Evolutionary conservation across 2,797 vertebrate species (phyloP).

Genomic region (Chelmon rostratus): DNA sequence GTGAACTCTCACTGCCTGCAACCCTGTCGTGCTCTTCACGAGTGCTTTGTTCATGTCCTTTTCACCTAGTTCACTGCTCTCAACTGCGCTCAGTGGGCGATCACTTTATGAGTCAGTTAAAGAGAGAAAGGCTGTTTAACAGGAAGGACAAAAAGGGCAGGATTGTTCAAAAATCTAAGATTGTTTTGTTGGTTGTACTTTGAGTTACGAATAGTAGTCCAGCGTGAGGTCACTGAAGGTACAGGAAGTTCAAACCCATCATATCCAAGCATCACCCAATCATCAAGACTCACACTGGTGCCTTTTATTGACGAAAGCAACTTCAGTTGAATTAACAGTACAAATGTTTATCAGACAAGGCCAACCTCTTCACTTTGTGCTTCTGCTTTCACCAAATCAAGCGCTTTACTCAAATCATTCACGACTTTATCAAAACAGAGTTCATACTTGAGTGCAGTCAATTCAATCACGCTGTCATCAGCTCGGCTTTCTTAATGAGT

Average conservation of each 20-base stretch:
- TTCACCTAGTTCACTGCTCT: neutral
- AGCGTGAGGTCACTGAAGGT: neutral
- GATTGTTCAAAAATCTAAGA: neutral
- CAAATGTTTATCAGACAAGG: neutral
- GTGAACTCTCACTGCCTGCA: neutral
- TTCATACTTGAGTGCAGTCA: neutral
- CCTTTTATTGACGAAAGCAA: neutral
- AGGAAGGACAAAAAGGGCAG: neutral
- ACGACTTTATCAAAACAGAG: neutral
- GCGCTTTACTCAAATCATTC: neutral
- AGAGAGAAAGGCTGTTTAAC: neutral
- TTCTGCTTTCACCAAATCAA: neutral
- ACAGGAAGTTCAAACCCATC: neutral
- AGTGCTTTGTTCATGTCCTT: constrained; percentile 3
- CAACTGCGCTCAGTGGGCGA: neutral
- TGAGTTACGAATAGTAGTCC: neutral
- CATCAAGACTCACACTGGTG: neutral
- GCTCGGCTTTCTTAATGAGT: constrained; percentile 11
- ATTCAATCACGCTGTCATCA: neutral
- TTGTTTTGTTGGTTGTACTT: neutral
- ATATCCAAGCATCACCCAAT: neutral
- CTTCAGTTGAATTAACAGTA: neutral
- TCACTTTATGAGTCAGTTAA: neutral
- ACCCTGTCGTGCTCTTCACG: neutral
- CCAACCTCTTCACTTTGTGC: neutral